Conservation (phyloP, 2,888 invertebrate genomes). For the Ceratothoa steindachneri region DNA sequence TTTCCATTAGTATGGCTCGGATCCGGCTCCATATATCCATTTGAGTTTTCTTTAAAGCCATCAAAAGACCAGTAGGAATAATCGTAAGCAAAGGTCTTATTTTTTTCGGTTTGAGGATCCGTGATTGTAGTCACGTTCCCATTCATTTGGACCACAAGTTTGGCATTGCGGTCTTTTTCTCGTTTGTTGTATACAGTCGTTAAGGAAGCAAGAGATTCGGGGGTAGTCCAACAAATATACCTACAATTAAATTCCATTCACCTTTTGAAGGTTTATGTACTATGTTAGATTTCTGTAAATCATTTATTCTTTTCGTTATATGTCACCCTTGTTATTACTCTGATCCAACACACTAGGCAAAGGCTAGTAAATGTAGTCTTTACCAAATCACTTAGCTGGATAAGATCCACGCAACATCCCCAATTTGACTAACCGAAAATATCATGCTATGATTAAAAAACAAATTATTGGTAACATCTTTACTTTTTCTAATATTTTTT, state of each 20-base stretch:
- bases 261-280: too few species aligned
- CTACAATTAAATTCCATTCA: neutral
- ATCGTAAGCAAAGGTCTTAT: slow-evolving; percentile 58
- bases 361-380: too few species aligned
- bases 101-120: slow-evolving; percentile 54
- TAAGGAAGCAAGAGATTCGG: slow-evolving; percentile 22
- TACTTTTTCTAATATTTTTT: too few species aligned
- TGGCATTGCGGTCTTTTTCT: slow-evolving; percentile 57
- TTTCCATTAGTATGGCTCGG: slow-evolving; percentile 53
- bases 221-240: neutral
- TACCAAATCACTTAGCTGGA: too few species aligned
- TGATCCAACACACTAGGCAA: too few species aligned
- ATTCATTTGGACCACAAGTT: slow-evolving; percentile 56
- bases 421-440: too few species aligned
- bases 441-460: too few species aligned
- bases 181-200: slow-evolving; percentile 54
- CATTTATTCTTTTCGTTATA: too few species aligned
- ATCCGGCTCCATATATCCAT: slow-evolving; percentile 56
- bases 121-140: slow-evolving; percentile 54
- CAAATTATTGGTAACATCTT: too few species aligned
- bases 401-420: too few species aligned
- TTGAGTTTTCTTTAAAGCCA: slow-evolving; percentile 55
- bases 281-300: too few species aligned
- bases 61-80: slow-evolving; percentile 61
- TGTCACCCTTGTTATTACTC: too few species aligned